Conservation (phyloP, 2,888 invertebrate genomes). For the Aporophyla lueneburgensis region DNA sequence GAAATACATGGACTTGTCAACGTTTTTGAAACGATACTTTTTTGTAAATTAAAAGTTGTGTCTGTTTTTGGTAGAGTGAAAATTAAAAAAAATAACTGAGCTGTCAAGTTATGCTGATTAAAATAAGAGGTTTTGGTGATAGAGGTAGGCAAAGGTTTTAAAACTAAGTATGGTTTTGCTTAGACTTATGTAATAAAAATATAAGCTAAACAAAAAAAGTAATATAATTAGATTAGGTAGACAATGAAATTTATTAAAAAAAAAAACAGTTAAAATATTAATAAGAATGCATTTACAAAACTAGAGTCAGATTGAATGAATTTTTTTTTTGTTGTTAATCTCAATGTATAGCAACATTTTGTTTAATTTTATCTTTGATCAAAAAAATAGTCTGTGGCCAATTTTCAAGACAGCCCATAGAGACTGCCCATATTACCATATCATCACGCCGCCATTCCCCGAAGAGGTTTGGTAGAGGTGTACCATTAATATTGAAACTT, state of each 20-base stretch:
- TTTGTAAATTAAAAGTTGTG: conserved; percentile 17
- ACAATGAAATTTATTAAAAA: too few species aligned
- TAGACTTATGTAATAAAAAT: too few species aligned
- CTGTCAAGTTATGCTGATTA: conserved; percentile 38
- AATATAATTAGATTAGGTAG: too few species aligned
- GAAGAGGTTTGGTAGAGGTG: too few species aligned
- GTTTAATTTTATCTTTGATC: background rate
- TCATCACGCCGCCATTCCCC: too few species aligned
- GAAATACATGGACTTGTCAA: conserved; percentile 13
- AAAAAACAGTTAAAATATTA: background rate
- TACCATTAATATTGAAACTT: too few species aligned
- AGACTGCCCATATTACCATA: background rate
- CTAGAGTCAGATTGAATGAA: background rate
- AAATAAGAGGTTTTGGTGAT: background rate
- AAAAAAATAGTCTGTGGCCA: background rate
- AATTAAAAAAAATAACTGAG: conserved; percentile 4
- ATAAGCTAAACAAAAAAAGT: too few species aligned
- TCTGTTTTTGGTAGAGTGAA: conserved; percentile 25
- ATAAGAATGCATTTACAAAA: background rate
- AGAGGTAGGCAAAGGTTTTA: background rate
- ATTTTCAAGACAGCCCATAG: background rate
- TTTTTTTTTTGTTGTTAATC: background rate
- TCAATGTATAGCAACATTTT: too few species aligned
- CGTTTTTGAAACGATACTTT: conserved; percentile 23
- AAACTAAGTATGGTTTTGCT: background rate